Evolutionary conservation across 2,797 vertebrate genomes (phyloP).

Genomic region (Girardinus metallicus): DNA sequence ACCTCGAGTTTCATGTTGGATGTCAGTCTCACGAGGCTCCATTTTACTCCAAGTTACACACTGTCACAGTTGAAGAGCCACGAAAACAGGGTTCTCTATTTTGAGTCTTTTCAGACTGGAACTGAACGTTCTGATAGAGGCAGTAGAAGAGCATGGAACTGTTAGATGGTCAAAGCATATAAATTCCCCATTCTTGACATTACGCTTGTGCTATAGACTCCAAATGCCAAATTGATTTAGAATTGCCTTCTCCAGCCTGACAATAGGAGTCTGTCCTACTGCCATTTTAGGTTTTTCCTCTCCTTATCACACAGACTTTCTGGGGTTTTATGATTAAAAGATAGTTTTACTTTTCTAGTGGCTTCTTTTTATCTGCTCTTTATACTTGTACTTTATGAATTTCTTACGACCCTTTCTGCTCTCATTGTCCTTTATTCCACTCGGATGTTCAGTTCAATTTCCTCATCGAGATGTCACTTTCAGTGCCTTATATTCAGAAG

Average conservation of each 20-base stretch:
- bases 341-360: constrained; percentile 45
- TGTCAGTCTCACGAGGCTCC: constrained; percentile 7
- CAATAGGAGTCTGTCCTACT: constrained; percentile 22
- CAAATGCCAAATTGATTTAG: constrained; percentile 30
- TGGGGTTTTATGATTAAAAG: constrained; percentile 37
- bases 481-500: constrained; percentile 17
- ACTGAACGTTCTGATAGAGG: background rate
- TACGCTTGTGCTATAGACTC: background rate
- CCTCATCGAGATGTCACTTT: constrained; percentile 33
- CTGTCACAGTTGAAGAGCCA: constrained; percentile 9
- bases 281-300: constrained; percentile 27
- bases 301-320: constrained; percentile 9
- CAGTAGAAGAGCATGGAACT: constrained; percentile 8
- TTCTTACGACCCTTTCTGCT: constrained; percentile 22
- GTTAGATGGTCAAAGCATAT: constrained; percentile 20
- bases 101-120: background rate
- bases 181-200: constrained; percentile 19
- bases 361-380: constrained; percentile 33
- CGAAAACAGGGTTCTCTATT: background rate
- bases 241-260: constrained; percentile 23
- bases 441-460: constrained; percentile 57
- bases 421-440: constrained; percentile 22
- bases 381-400: constrained; percentile 33
- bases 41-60: background rate
- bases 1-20: background rate